Evolutionary conservation across 1,140 invertebrate species (phyloP), one percentile per base, ranked within the genome.

Genomic region (Aphaenogaster floridana): DNA sequence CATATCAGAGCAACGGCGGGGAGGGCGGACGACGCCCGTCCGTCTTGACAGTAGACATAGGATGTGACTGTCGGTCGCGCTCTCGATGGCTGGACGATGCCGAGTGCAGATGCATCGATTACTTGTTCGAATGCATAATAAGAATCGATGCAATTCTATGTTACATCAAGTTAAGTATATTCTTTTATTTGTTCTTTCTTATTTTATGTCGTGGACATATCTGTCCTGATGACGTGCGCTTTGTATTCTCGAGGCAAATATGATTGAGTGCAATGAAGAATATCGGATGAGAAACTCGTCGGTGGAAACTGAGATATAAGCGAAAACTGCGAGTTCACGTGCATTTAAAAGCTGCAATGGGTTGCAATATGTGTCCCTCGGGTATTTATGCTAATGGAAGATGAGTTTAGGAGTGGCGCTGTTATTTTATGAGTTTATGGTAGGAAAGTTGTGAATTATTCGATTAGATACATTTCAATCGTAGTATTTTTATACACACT

Each of bases 1-100:
- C 92, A 93, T 93, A 93, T 93, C 92, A 92, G 89, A 86, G 88
- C 87, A 92, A 81, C 72, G 87, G 85, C 86, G 86, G 86, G 68
- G 45, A 69, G 86, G 81, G 86, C 63, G 77, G 21, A 81, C n/a
- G 34, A 52, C 45, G 71, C 79, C 66, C 80, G 76, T 83, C 88
- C 88, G 86, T 76, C 72, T 90, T 90, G 80, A 69, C 74, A 76
- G 76, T 90, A 88, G 68, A 88, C 45, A n/a, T 90, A 90, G 86
- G 66, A 66, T 64, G 80, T 88, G 89, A 71, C 74, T 69, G 34
- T 59, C 69, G 80, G 77, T 84, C 78, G 50, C 86, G 77, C 89
- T 88, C 80, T 77, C 66, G 63, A 86, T 64, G 74, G 79, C 52
- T n/a, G 84, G 77, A 87, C 54, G 87, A 90, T 86, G 89, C 77